Conservation (phyloP, 2,113 vertebrate species). For the Excalfactoria chinensis region DNA sequence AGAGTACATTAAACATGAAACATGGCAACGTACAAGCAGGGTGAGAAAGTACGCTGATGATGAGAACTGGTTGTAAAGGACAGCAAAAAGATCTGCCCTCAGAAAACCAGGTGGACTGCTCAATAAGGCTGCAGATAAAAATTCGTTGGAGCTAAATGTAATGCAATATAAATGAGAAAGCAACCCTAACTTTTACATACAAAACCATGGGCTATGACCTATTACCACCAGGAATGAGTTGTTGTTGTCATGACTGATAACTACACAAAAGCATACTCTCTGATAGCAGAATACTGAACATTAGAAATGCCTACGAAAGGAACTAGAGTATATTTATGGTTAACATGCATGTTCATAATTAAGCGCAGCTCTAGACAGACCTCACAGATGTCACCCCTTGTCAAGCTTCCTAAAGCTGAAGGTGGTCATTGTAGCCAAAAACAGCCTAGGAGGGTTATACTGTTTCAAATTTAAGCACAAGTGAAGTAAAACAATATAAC, state of each 20-base stretch:
- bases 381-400: rapidly evolving
- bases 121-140: not conserved
- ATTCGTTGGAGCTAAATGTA: not conserved
- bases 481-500: not conserved
- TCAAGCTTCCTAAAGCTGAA: not conserved
- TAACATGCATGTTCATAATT: not conserved
- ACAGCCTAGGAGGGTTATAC: not conserved
- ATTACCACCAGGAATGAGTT: not conserved
- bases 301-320: not conserved
- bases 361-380: not conserved
- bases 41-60: not conserved
- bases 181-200: not conserved
- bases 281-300: not conserved
- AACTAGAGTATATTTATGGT: not conserved
- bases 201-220: not conserved
- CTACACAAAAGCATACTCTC: not conserved
- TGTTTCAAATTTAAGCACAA: not conserved
- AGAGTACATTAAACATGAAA: not conserved
- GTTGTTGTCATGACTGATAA: not conserved
- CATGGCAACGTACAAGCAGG: not conserved
- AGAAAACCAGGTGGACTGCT: not conserved
- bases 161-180: not conserved
- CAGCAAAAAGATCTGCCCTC: not conserved
- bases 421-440: not conserved
- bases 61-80: not conserved